Evolutionary conservation across 2,797 vertebrate genomes (phyloP).

Genomic region (Scarus forsteni): DNA sequence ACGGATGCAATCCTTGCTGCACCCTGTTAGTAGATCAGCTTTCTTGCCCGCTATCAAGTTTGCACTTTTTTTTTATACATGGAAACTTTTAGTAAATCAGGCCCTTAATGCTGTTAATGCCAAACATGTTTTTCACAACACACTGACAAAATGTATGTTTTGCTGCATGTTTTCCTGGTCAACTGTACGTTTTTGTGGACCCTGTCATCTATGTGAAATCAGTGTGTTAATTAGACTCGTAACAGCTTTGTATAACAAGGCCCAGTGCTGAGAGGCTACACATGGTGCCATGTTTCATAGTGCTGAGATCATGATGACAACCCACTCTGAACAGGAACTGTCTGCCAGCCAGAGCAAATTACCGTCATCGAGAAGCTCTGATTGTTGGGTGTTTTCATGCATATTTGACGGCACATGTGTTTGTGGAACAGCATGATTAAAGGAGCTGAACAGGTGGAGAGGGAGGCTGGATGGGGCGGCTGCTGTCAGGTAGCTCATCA

Average conservation of each 20-base stretch:
- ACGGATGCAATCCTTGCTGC: too few relatives aligned
- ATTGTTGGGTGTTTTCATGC: constrained; percentile 11
- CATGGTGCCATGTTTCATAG: constrained; percentile 29
- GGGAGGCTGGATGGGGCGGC: neutral
- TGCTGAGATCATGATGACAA: constrained; percentile 43
- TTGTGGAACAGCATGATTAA: neutral
- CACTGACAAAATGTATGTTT: neutral
- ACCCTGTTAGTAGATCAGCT: too few relatives aligned
- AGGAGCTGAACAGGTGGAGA: neutral
- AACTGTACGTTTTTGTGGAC: constrained; percentile 22
- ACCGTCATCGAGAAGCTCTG: constrained; percentile 24
- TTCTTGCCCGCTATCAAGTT: too few relatives aligned
- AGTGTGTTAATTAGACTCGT: constrained; percentile 57
- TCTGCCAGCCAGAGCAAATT: constrained; percentile 43
- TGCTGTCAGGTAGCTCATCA: neutral
- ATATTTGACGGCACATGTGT: neutral
- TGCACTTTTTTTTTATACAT: too few relatives aligned
- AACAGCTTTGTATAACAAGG: constrained; percentile 20
- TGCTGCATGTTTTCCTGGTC: neutral
- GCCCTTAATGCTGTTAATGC: too few relatives aligned
- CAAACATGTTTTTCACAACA: neutral
- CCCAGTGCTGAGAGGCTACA: constrained; percentile 34
- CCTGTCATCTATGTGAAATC: constrained; percentile 48
- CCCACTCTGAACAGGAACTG: constrained; percentile 37
- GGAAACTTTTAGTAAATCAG: too few relatives aligned